phyloP scores from a whole-genome alignment of 2,113 vertebrate genomes.

The Ciconia stormi region DNA sequence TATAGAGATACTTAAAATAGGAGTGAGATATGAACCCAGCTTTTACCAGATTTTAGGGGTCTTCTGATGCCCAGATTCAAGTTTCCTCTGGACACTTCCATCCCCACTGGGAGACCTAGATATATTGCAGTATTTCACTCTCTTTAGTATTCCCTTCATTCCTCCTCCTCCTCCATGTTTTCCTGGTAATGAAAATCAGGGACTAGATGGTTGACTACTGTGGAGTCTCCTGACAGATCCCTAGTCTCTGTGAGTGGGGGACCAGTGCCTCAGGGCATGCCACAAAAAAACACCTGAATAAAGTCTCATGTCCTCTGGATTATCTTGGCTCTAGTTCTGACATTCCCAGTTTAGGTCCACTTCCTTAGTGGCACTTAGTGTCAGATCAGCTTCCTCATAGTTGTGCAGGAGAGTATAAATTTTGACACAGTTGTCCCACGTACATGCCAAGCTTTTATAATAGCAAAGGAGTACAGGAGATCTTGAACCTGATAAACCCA shows the following conservation, averaged over 20 bases:
- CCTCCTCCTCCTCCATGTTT: neutral
- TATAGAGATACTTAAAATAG: neutral
- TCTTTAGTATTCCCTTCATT: neutral
- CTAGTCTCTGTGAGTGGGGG: rapidly evolving
- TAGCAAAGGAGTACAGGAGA: too few relatives aligned
- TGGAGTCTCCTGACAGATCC: neutral
- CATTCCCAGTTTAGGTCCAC: neutral
- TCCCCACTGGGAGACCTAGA: neutral
- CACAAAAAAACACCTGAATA: neutral
- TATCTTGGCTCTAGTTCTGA: neutral
- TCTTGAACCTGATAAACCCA: neutral
- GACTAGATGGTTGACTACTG: neutral
- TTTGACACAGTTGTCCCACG: neutral
- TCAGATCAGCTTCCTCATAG: neutral
- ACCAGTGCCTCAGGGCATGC: neutral
- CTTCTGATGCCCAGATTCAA: neutral
- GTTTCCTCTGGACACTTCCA: neutral
- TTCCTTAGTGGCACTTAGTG: neutral
- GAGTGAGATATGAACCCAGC: neutral
- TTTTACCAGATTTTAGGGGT: neutral
- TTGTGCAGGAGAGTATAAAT: neutral
- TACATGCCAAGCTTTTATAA: neutral
- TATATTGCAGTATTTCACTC: neutral
- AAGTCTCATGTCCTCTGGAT: neutral
- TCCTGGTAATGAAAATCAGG: neutral